phyloP scores from a whole-genome alignment of 1,140 invertebrate species.

The Bombus confusus region DNA sequence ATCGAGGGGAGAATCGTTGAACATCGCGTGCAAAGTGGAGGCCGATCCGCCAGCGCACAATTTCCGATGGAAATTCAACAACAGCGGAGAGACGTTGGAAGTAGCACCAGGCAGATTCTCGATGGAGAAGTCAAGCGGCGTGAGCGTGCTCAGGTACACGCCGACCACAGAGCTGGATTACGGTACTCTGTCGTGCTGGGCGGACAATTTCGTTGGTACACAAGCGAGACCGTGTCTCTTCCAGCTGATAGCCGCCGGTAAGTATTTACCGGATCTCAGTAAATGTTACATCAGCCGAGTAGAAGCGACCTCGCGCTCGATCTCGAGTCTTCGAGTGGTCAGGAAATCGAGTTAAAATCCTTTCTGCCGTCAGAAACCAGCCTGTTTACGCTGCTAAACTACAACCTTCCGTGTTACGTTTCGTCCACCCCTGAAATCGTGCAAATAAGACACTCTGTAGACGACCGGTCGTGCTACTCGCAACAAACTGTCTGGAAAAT shows the following conservation, averaged over 20 bases:
- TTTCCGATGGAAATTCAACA: constrained; percentile 96
- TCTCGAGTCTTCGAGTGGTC: constrained; percentile 27
- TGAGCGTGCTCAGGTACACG: constrained; percentile 83
- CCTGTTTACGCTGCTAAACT: constrained; percentile 15
- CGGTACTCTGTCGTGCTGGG: constrained; percentile 90
- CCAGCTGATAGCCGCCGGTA: constrained; percentile 89
- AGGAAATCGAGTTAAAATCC: constrained; percentile 54
- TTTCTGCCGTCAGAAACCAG: constrained; percentile 5
- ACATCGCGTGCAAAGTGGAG: constrained; percentile 93
- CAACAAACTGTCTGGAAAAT: neutral
- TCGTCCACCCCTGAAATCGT: neutral
- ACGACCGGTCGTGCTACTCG: neutral
- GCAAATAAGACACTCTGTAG: neutral
- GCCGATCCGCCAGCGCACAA: constrained; percentile 92
- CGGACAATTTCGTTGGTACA: constrained; percentile 88
- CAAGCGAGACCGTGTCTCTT: constrained; percentile 91
- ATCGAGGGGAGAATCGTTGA: constrained; percentile 90
- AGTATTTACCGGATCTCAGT: constrained; percentile 69
- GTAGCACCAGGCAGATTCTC: constrained; percentile 88
- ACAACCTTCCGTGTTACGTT: neutral
- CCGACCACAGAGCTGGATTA: constrained; percentile 85
- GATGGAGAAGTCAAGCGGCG: constrained; percentile 79
- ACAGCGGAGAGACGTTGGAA: constrained; percentile 92
- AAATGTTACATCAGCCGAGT: constrained; percentile 36
- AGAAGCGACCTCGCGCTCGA: neutral